These are phyloP conservation scores for Bactericera cockerelli DNA, from an alignment of 1,140 invertebrate species.

Conservation along the genomic window DNA sequence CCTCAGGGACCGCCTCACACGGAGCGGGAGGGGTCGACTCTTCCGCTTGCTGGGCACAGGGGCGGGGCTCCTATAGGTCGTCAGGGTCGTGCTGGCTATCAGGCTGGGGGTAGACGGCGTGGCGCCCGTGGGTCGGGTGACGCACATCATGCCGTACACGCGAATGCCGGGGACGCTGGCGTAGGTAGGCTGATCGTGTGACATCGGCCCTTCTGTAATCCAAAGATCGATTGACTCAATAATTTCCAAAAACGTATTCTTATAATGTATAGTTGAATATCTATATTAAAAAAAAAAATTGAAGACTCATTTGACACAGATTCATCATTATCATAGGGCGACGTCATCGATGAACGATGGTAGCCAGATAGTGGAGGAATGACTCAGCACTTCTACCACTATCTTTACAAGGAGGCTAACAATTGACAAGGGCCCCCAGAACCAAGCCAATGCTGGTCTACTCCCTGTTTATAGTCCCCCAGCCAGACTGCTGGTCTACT, in stretches of 20 bases:
- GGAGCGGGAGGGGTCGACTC: constrained; percentile 31
- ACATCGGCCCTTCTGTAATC: constrained; percentile 70
- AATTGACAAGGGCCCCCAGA: no score
- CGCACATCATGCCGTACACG: constrained; percentile 88
- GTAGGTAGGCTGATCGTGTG: constrained; percentile 82
- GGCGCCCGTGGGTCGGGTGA: constrained; percentile 34
- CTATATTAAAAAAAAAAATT: no score
- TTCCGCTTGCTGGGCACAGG: constrained; percentile 28
- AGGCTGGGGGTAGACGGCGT: constrained; percentile 26
- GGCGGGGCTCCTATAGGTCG: constrained; percentile 28
- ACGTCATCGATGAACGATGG: no score
- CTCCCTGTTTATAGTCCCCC: no score
- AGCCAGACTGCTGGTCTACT: no score
- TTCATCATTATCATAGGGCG: no score
- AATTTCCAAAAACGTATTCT: background rate
- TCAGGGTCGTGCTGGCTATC: constrained; percentile 24
- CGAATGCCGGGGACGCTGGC: constrained; percentile 81
- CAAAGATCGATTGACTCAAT: background rate
- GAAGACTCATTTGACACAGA: no score
- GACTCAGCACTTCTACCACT: no score
- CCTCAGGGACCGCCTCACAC: constrained; percentile 25
- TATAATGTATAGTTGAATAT: background rate
- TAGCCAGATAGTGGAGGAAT: no score
- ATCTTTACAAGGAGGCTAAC: no score
- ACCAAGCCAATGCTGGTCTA: no score